Evolutionary conservation across 2,888 invertebrate genomes (phyloP).

Genomic region (Neria commutata): DNA sequence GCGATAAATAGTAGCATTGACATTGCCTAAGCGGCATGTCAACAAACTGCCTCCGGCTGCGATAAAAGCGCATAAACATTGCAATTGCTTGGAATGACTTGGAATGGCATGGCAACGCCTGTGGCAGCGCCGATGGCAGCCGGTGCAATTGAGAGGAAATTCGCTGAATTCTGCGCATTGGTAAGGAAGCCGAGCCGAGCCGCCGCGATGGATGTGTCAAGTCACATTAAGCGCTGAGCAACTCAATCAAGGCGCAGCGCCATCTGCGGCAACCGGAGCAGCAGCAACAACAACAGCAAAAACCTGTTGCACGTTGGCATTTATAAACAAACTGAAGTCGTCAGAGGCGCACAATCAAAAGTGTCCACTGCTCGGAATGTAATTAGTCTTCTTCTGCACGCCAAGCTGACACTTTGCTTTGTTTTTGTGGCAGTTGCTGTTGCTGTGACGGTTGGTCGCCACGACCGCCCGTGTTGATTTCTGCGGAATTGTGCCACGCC

Average conservation of each 20-base stretch:
- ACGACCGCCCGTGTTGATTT: constrained; percentile 57
- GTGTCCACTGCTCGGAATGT: constrained; percentile 24
- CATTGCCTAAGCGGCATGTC: constrained; percentile 7
- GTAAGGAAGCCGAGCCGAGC: not conserved
- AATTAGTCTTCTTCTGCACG: constrained; percentile 50
- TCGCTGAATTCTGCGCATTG: not conserved
- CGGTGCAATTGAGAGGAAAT: not conserved
- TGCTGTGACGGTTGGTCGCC: not conserved
- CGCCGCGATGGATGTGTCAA: constrained; percentile 53
- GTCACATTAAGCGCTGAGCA: constrained; percentile 54
- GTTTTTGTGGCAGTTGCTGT: not conserved
- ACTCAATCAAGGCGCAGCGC: constrained; percentile 48
- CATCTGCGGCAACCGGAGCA: constrained; percentile 21
- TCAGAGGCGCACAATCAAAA: constrained; percentile 10
- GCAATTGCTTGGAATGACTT: not conserved
- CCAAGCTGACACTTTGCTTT: constrained; percentile 40
- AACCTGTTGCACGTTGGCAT: constrained; percentile 5
- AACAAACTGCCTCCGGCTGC: not conserved
- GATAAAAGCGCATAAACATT: constrained; percentile 14
- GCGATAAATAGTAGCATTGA: constrained; percentile 15
- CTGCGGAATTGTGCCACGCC: constrained; percentile 51
- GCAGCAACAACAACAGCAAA: not conserved
- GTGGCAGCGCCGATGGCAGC: not conserved
- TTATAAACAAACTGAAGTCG: constrained; percentile 16
- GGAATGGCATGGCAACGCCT: not conserved